Evolutionary conservation across 2,797 vertebrate species (phyloP), one percentile per base, ranked within the genome.

Genomic region (Rachycentron canadum): DNA sequence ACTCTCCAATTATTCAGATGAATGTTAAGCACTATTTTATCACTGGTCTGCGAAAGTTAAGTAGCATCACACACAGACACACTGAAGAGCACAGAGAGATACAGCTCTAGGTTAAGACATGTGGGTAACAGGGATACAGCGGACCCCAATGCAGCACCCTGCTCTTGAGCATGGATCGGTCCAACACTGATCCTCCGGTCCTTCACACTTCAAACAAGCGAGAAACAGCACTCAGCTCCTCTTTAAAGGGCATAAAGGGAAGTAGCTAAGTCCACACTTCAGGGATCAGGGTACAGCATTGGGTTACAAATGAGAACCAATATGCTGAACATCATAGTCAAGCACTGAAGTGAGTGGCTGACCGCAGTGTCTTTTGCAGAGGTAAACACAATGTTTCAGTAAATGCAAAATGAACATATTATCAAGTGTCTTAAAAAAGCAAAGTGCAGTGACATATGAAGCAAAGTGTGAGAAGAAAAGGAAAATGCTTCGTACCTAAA

Each of bases 51-150:
- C 74, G 73, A n/a, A 79, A 73, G 53, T 76, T 38, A 76, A 63
- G 72, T 58, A 84, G 82, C 68, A 69, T 81, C 76, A 80, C 87
- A 90, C 87, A 82, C 67, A 47, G 2, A 49, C 45, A 90, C 88
- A 83, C 68, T 26, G 41, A 82, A 75, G 76, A 76, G 81, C 81
- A 90, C 83, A 81, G 65, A 80, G 78, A 90, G 76, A 76, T 75
- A 74, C 40, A 86, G 79, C 59, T 82, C 30, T 5, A 61, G 75
- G 70, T 91, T 85, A 90, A 92, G 90, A 93, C 91, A 85, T 61
- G 14, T 71, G 86, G 87, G 78, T 78, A 74, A 72, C 73, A 59
- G 53, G 50, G 67, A 69, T 26, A 76, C 69, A 21, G 45, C 14
- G 49, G 40, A 26, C 2, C 47, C 72, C 59, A 56, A 64, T 38